These are phyloP conservation scores for Artibeus jamaicensis DNA, from an alignment of 2,797 vertebrate genomes.

Conservation along the genomic window DNA sequence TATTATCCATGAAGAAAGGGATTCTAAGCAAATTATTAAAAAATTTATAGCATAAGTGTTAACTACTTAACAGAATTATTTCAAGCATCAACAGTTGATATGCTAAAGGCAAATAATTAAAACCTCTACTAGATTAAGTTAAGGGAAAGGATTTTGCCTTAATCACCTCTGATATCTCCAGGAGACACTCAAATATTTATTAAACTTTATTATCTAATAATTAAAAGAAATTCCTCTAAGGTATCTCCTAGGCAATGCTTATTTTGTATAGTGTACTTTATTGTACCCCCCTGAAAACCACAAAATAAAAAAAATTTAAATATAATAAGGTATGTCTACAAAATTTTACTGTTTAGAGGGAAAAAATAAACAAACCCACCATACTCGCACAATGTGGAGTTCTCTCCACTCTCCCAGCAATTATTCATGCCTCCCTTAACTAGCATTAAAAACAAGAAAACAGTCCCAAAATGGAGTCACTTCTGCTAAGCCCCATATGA, in stretches of 20 bases:
- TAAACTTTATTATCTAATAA: constrained; percentile 53
- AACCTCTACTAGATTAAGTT: constrained; percentile 18
- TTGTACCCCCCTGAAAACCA: constrained; percentile 35
- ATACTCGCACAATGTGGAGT: neutral
- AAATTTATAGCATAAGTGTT: neutral
- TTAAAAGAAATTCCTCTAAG: constrained; percentile 16
- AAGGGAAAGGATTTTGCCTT: neutral
- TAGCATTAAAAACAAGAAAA: neutral
- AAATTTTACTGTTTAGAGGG: neutral
- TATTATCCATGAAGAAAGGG: constrained; percentile 16
- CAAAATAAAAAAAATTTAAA: constrained; percentile 10
- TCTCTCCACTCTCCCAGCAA: neutral
- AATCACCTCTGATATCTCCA: constrained; percentile 40
- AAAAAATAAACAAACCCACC: neutral
- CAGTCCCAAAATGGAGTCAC: neutral
- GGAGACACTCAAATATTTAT: constrained; percentile 34
- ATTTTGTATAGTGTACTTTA: neutral
- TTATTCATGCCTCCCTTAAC: neutral
- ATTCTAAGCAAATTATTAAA: constrained; percentile 46
- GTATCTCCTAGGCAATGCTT: neutral
- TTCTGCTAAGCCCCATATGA: neutral
- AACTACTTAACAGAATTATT: neutral
- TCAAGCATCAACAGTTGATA: neutral
- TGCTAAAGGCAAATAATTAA: constrained; percentile 28
- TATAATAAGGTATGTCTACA: neutral